These are phyloP conservation scores for Silurus meridionalis DNA, from an alignment of 2,113 vertebrate species.

Conservation along the genomic window DNA sequence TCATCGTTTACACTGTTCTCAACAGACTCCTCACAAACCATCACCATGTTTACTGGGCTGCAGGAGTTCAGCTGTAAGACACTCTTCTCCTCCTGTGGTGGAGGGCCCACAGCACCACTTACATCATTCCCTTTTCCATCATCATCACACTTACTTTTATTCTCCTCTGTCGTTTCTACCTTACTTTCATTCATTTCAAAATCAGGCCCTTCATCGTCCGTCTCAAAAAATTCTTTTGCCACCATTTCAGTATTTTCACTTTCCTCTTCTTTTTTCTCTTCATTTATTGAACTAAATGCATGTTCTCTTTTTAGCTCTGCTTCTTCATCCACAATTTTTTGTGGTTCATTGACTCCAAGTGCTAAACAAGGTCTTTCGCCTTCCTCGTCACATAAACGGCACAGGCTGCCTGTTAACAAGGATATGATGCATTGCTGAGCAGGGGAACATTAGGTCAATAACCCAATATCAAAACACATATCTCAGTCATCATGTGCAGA, in stretches of 20 bases:
- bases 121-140: conserved; percentile 35
- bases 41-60: conserved; percentile 34
- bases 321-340: conserved; percentile 45
- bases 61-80: conserved; percentile 42
- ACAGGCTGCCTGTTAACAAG: conserved; percentile 65
- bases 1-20: conserved; percentile 40
- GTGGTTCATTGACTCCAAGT: conserved; percentile 10
- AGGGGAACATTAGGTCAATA: not conserved
- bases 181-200: not conserved
- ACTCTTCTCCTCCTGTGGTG: conserved; percentile 12
- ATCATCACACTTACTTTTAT: conserved; percentile 38
- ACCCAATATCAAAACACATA: not conserved
- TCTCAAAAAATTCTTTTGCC: not conserved
- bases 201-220: conserved; percentile 25
- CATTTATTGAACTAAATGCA: conserved; percentile 22
- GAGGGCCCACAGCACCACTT: not conserved
- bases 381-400: conserved; percentile 71
- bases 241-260: conserved; percentile 35
- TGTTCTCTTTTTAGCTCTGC: conserved; percentile 46
- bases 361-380: conserved; percentile 28
- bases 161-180: conserved; percentile 34
- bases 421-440: not conserved
- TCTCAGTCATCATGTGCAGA: not conserved
- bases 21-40: conserved; percentile 34
- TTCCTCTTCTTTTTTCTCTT: not conserved